Evolutionary conservation across 2,888 invertebrate genomes (phyloP).

Genomic region (Eristalinus aeneus): DNA sequence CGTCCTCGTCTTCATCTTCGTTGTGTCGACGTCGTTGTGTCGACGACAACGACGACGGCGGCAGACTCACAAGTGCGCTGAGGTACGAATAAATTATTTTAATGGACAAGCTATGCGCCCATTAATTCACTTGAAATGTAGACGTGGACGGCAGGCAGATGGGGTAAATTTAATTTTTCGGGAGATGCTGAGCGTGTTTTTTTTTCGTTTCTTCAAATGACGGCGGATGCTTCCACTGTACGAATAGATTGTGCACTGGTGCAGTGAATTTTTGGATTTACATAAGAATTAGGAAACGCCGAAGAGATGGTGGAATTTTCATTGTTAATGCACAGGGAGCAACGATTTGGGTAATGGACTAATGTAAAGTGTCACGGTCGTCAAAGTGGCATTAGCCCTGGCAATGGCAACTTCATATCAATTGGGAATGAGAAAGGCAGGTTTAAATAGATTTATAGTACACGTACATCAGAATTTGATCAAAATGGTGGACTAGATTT

Average conservation of each 20-base stretch:
- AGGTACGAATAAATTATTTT: constrained; percentile 53
- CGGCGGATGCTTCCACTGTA: neutral
- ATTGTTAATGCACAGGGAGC: too few species aligned
- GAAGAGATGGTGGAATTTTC: neutral
- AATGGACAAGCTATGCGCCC: constrained; percentile 60
- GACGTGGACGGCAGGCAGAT: neutral
- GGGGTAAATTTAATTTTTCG: constrained; percentile 16
- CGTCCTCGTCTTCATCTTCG: too few species aligned
- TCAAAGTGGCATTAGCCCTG: neutral
- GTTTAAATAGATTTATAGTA: too few species aligned
- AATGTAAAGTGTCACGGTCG: neutral
- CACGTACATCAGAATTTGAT: too few species aligned
- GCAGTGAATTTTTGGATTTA: neutral
- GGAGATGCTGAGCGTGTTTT: neutral
- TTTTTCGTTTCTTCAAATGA: neutral
- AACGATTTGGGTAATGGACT: neutral
- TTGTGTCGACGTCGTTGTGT: too few species aligned
- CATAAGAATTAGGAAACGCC: neutral
- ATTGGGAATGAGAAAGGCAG: too few species aligned
- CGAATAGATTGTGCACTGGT: neutral
- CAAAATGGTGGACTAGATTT: too few species aligned
- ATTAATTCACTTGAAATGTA: constrained; percentile 45
- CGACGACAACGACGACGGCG: neutral
- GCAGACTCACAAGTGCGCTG: neutral
- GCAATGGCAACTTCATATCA: too few species aligned